Conservation (phyloP, 2,113 vertebrate genomes). For the Notarius lentiginosus region DNA sequence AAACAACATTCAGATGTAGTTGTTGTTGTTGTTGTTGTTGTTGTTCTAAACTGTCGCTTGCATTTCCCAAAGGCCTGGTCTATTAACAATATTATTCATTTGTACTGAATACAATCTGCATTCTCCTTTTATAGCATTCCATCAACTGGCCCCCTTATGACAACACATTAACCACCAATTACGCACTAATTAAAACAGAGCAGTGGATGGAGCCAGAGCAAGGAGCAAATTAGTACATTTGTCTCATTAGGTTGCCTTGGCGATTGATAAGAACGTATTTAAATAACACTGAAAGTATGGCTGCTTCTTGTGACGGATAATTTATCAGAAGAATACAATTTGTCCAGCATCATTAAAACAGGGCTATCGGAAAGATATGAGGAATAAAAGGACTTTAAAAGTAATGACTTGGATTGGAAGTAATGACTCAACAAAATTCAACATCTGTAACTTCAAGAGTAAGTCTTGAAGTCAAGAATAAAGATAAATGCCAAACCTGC, state of each 20-base stretch:
- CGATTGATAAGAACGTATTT: slow-evolving; percentile 54
- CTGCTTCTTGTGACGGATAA: neutral
- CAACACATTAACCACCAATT: slow-evolving; percentile 70
- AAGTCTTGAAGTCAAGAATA: neutral
- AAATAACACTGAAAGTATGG: slow-evolving; percentile 47
- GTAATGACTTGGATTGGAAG: neutral
- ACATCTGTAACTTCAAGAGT: neutral
- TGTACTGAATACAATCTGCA: slow-evolving; percentile 56
- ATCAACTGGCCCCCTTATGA: slow-evolving; percentile 55
- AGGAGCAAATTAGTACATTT: slow-evolving; percentile 61
- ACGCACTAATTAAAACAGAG: slow-evolving; percentile 68
- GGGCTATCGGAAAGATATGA: neutral
- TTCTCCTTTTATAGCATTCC: slow-evolving; percentile 54
- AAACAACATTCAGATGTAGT: slow-evolving; percentile 64
- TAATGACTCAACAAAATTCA: neutral
- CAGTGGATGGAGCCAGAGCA: slow-evolving; percentile 53
- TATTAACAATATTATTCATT: slow-evolving; percentile 64
- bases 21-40: slow-evolving; percentile 52
- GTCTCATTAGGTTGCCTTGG: slow-evolving; percentile 55
- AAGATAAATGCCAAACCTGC: neutral
- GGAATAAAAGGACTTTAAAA: neutral
- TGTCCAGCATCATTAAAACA: neutral
- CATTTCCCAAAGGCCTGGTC: slow-evolving; percentile 55
- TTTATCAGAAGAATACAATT: slow-evolving; percentile 26
- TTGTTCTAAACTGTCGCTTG: slow-evolving; percentile 46